Base-by-base conservation (phyloP, 2,888 invertebrate species). In the Xestoiulus laeticollis region DNA sequence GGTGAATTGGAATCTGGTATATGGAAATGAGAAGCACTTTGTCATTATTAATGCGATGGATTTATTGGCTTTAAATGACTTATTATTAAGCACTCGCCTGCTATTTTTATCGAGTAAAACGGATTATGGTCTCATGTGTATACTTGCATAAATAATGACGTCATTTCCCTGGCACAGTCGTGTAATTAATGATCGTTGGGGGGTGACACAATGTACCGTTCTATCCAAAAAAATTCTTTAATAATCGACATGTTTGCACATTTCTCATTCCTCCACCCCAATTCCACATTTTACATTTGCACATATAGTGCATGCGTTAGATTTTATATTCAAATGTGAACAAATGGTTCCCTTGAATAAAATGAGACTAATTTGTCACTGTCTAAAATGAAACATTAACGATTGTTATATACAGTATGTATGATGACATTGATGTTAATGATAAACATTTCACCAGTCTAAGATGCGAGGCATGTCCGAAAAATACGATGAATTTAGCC, bases 41-140 rank as follows among this genome's bases (percentile, higher is more conserved):
- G 22, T 78, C 78, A 26, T 78, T 26, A 30, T 78, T 30, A 78
- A 30, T 14, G 78, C 22, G 2, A 30, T 78, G 78, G 78, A 78
- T 78, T 78, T 78, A 78, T 78, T 78, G 78, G 30, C 12, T 30
- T 78, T 78, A 78, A 78, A 26, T 78, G 78, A 78, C 78, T 78
- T 30, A 78, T 30, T 78, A 78, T 26, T 78, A 78, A 78, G 30
- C 78, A 78, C 30, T 14, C 30, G 12, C 30, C 14, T 10, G 22
- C 30, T 14, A 30, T 14, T 12, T 78, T 30, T 78, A 78, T 1
- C 1, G 14, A 12, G 4, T 78, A 22, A 78, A 78, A 78, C 30
- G 26, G 22, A 68, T 30, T 30, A 26, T 38, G 33, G 33, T 38
- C 33, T 38, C 33, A 38, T 38, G 33, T 2, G 33, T 38, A 38